Evolutionary conservation across 2,888 invertebrate species (phyloP), one percentile per base, ranked within the genome.

Genomic region (Ditula angustiorana): DNA sequence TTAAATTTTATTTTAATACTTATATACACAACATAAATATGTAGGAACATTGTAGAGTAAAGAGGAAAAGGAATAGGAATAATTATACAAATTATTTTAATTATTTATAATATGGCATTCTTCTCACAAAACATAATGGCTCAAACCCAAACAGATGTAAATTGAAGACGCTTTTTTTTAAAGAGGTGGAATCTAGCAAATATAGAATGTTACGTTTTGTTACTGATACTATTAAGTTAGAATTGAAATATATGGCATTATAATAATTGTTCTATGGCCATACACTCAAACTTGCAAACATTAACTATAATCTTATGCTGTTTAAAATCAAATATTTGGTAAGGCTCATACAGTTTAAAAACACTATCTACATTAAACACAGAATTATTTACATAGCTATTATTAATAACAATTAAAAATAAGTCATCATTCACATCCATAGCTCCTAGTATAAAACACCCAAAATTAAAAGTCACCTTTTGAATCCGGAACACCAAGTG

Each of bases 221-320:
- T n/a, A n/a, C n/a, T n/a, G n/a, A n/a, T n/a, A n/a, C n/a, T n/a
- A n/a, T n/a, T n/a, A n/a, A n/a, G n/a, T n/a, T n/a, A n/a, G n/a
- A n/a, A n/a, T n/a, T n/a, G n/a, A n/a, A n/a, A n/a, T n/a, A n/a
- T 3, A 41, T 19, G 16, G 16, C 16, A 19, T 19, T 19, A 10
- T 37, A 13, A 37, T 16, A 37, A 41, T 41, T 41, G 41, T 41
- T 50, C 50, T 21, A 69, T 67, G 5, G 61, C 65, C 28, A 76
- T 59, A 79, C 79, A 82, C 74, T 90, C 87, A 83, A 87, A 92
- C 70, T 90, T 93, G 72, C 80, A 82, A 37, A 89, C 86, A 83
- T 91, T 90, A 1, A 87, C 69, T 60, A 92, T 75, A 16, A 90
- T 41, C 67, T 84, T 86, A 71, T 65, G 74, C 66, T 78, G 57